A percentile compares a stretch with the other conserved stretches of the same genome.
Conservation (phyloP, 2,113 vertebrate species). For the Balaeniceps rex region DNA sequence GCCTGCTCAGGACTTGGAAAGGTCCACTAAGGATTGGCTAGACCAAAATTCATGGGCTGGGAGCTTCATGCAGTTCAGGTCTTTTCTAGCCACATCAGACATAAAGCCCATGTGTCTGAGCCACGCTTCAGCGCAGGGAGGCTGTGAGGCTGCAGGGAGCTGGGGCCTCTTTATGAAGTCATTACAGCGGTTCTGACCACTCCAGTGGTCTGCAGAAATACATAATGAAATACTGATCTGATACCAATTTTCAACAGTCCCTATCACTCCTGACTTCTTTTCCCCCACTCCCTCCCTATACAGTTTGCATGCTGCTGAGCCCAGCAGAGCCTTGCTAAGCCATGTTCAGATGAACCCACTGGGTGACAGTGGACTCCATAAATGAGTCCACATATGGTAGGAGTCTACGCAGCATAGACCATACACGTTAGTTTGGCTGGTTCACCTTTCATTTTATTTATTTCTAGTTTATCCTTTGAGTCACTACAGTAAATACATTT, state of each 20-base stretch:
- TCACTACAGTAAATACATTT: background rate
- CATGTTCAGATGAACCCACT: rapidly evolving
- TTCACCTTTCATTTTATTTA: background rate
- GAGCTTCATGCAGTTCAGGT: background rate
- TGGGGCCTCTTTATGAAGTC: background rate
- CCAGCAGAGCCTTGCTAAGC: background rate
- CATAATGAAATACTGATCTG: background rate
- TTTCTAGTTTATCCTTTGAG: background rate
- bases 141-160: background rate
- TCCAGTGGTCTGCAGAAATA: background rate
- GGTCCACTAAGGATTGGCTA: background rate
- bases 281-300: background rate
- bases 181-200: background rate
- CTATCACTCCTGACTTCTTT: background rate
- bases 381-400: background rate
- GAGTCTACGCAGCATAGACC: background rate
- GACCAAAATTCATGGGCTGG: background rate
- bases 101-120: background rate
- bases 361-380: background rate
- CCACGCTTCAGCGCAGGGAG: background rate
- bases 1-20: background rate
- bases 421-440: background rate
- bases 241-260: background rate
- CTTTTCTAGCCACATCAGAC: background rate
- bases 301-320: background rate